Evolutionary conservation across 2,113 vertebrate species (phyloP), one percentile per base, ranked within the genome.

Genomic region (Ailuropoda melanoleuca): DNA sequence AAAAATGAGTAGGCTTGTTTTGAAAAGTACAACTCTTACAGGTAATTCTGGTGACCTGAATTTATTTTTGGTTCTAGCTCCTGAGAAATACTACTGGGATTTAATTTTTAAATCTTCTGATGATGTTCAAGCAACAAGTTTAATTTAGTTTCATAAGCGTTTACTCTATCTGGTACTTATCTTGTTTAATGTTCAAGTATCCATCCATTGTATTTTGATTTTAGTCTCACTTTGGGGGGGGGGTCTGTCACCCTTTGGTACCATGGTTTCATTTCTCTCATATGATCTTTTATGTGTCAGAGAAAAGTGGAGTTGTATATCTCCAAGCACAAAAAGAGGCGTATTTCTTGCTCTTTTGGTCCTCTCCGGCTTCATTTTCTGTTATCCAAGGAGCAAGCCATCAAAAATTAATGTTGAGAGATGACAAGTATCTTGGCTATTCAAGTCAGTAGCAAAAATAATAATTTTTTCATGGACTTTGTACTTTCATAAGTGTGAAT

Each of bases 391-490:
- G 84, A 94, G 53, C 15, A 95, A 92, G 55, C 53, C 55, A 97
- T 96, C 75, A 95, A 97, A 98, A 96, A 97, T 97, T 82, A 95
- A 96, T 97, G 72, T 75, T 48, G 66, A 92, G 53, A 83, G 87
- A 97, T 97, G 95, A 96, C 95, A 98, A 87, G 62, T 75, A 80
- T 62, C 87, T 91, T 56, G 39, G 23, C 50, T 84, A 68, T 80
- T 97, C 83, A 96, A 96, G 92, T 92, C 83, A 90, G 83, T 81
- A 92, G 88, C 88, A 96, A 95, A 94, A 98, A 95, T 92, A 97
- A 97, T 96, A 83, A 53, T 96, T 98, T 97, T 97, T 97, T 88
- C 93, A 94, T 97, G 74, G 82, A 74, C 80, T 92, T 91, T 48
- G 3, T 98, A 87, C 72, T 94, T 97, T 83, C 62, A 34, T 48